These are phyloP conservation scores for Microplitis demolitor DNA, from an alignment of 1,140 invertebrate genomes.

Conservation along the genomic window DNA sequence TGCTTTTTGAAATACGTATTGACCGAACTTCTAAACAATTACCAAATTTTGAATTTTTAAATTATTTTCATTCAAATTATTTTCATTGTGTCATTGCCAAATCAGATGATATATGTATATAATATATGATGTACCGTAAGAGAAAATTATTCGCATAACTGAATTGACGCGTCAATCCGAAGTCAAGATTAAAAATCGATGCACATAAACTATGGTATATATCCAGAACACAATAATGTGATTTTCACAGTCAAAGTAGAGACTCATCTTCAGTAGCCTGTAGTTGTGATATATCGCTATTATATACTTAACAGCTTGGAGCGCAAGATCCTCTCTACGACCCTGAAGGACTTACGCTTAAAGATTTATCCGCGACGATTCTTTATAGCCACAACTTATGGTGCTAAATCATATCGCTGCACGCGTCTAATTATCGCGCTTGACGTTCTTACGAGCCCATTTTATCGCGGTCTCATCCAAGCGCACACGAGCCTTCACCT, in stretches of 20 bases:
- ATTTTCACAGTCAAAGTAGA: too few species aligned
- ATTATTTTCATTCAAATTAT: too few species aligned
- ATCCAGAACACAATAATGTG: too few species aligned
- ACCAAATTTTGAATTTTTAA: too few species aligned
- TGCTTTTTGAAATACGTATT: too few species aligned
- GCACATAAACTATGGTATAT: too few species aligned
- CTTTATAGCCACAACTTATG: conserved; percentile 8
- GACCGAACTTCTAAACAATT: too few species aligned
- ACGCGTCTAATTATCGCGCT: conserved; percentile 15
- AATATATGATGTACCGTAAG: not conserved
- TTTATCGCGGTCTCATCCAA: not conserved
- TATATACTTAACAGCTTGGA: not conserved
- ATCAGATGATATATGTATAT: too few species aligned
- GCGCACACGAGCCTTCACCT: not conserved
- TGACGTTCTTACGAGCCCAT: conserved; percentile 5
- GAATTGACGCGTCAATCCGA: not conserved
- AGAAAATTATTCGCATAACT: conserved; percentile 11
- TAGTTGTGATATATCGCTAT: too few species aligned
- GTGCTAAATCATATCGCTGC: conserved; percentile 7
- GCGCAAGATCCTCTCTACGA: not conserved
- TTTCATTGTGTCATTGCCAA: too few species aligned
- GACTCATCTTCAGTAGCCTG: too few species aligned
- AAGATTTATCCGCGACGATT: not conserved
- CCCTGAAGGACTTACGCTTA: not conserved
- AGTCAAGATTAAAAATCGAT: too few species aligned